Evolutionary conservation across 2,888 invertebrate species (phyloP), one percentile per base, ranked within the genome.

Genomic region (Ectobius pallidus): DNA sequence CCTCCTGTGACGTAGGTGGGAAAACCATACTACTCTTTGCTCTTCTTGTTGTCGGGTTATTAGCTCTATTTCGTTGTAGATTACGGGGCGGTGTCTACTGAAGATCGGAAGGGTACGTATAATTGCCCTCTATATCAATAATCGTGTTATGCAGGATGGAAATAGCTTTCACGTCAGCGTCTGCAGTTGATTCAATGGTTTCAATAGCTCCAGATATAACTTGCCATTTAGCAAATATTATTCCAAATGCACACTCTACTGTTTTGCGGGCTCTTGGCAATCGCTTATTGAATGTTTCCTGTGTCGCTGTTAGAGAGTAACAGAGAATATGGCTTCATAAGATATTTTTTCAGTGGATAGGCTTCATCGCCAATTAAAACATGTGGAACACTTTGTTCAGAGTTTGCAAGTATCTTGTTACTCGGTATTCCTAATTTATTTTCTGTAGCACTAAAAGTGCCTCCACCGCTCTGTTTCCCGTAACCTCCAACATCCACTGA

Each of bases 61-160:
- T n/a, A n/a, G n/a, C n/a, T n/a, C n/a, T n/a, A n/a, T n/a, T n/a
- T n/a, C n/a, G n/a, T n/a, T n/a, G n/a, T n/a, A n/a, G n/a, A n/a
- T n/a, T n/a, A n/a, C n/a, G n/a, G n/a, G n/a, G n/a, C n/a, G n/a
- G n/a, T n/a, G n/a, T n/a, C n/a, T n/a, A n/a, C n/a, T n/a, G n/a
- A n/a, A n/a, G 52, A 7, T 52, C 6, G 52, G 52, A 52, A 11
- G 22, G 7, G n/a, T 7, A 18, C n/a, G n/a, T 11, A 6, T 11
- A 20, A 3, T 3, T 16, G 11, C 74, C 72, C 55, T 73, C 74
- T 68, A 27, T 32, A 32, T 74, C 73, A 22, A 70, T 74, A 27
- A 74, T 73, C n/a, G 69, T 58, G 62, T 75, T 75, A 30, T 73
- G 75, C 68, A 75, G 32, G 58, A 74, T 68, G 49, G 63, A 72